Percentiles rank a stretch among this genome's conserved stretches.
Conservation (phyloP, 2,113 vertebrate genomes). For the Siniperca knerii region DNA sequence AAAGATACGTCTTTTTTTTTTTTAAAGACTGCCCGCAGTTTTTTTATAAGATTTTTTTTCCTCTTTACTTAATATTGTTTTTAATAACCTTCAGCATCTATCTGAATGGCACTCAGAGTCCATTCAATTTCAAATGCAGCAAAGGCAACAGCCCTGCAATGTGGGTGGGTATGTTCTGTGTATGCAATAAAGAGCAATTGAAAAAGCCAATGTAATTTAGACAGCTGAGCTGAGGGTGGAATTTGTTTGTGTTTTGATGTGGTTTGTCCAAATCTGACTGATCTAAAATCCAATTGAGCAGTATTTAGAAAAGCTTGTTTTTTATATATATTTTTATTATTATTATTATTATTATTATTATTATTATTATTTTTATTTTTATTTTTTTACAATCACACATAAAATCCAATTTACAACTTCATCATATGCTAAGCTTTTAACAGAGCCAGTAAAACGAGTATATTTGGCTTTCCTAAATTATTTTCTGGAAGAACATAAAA, state of each 20-base stretch:
- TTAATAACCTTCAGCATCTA: constrained; percentile 17
- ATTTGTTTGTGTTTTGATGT: constrained; percentile 56
- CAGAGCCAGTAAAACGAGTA: constrained; percentile 12
- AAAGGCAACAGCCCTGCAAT: constrained; percentile 11
- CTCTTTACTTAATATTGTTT: constrained; percentile 6
- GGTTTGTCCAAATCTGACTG: constrained; percentile 47
- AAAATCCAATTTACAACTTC: constrained; percentile 44
- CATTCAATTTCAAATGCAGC: neutral
- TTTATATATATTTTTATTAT: neutral
- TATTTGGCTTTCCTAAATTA: neutral
- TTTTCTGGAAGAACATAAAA: neutral
- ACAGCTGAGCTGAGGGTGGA: constrained; percentile 6
- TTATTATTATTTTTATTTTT: too few relatives aligned
- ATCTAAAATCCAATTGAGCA: constrained; percentile 46
- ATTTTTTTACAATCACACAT: constrained; percentile 22
- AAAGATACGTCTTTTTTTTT: constrained; percentile 13
- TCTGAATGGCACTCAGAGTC: constrained; percentile 9
- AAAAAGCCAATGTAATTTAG: constrained; percentile 57
- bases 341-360: too few relatives aligned
- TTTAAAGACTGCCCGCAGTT: neutral
- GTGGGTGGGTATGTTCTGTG: neutral
- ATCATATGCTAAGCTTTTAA: neutral
- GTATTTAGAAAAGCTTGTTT: constrained; percentile 42
- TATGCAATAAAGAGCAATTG: constrained; percentile 58
- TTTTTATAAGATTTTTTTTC: neutral